Conservation (phyloP, 2,888 invertebrate genomes). For the Nemapogon koenigi region DNA sequence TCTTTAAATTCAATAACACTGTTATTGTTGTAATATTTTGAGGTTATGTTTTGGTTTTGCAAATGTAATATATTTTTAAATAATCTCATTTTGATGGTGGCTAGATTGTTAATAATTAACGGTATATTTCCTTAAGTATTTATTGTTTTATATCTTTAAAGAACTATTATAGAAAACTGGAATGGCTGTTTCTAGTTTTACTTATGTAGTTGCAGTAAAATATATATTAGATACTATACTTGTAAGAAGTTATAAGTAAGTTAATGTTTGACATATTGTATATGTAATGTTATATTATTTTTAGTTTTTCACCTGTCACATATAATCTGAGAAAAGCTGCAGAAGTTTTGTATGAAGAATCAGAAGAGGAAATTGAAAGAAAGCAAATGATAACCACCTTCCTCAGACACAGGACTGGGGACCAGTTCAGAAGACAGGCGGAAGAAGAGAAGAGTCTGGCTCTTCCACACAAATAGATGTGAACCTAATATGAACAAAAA, state of each 20-base stretch:
- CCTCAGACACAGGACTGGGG: conserved; percentile 28
- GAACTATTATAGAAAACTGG: too few species aligned
- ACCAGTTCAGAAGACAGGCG: conserved; percentile 26
- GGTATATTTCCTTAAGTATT: conserved; percentile 20
- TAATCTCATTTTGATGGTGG: background rate
- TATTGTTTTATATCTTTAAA: background rate
- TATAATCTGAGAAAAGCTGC: conserved; percentile 30
- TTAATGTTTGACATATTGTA: background rate
- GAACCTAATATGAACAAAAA: background rate
- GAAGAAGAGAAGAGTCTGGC: conserved; percentile 32
- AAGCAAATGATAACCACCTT: conserved; percentile 41
- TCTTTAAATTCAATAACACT: background rate
- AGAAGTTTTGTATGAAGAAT: conserved; percentile 40
- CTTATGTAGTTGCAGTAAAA: too few species aligned
- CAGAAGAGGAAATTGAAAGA: conserved; percentile 47
- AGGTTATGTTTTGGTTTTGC: conserved; percentile 3
- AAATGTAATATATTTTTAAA: background rate
- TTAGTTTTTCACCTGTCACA: conserved; percentile 31
- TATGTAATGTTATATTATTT: conserved; percentile 19
- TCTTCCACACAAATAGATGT: conserved; percentile 30
- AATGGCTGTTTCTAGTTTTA: too few species aligned
- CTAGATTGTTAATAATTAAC: conserved; percentile 19
- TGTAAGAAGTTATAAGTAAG: too few species aligned
- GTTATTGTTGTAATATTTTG: background rate
- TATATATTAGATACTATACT: too few species aligned